Conservation (phyloP, 1,140 invertebrate genomes). For the Halotydeus destructor region DNA sequence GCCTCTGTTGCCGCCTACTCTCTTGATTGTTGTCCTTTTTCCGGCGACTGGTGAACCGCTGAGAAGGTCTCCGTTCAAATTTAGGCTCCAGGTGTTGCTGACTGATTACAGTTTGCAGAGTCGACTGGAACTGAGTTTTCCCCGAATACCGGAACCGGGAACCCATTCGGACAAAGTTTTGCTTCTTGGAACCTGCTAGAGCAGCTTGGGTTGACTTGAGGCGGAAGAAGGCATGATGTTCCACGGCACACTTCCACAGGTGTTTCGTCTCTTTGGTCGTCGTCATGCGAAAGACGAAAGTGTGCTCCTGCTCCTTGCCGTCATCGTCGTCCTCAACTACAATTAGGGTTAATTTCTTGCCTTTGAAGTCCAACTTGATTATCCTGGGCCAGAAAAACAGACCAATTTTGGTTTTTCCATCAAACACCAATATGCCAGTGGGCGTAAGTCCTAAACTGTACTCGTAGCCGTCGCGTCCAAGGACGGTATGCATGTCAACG, state of each 20-base stretch:
- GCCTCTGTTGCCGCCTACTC: constrained; percentile 6
- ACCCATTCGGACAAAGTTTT: constrained; percentile 30
- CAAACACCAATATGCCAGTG: constrained; percentile 82
- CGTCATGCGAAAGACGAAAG: constrained; percentile 50
- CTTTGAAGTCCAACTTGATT: constrained; percentile 85
- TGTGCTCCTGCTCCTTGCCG: constrained; percentile 72
- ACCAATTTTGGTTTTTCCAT: constrained; percentile 88
- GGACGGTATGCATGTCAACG: constrained; percentile 52
- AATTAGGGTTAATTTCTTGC: constrained; percentile 78
- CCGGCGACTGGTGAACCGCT: constrained; percentile 62
- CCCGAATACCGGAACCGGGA: constrained; percentile 34
- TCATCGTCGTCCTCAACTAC: constrained; percentile 93
- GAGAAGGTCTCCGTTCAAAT: constrained; percentile 85
- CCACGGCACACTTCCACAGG: constrained; percentile 92
- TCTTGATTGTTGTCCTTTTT: constrained; percentile 15
- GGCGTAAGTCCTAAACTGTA: constrained; percentile 93
- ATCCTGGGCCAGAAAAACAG: constrained; percentile 98
- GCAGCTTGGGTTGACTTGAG: constrained; percentile 30
- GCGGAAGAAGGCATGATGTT: constrained; percentile 94
- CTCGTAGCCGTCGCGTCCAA: constrained; percentile 81
- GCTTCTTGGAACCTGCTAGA: constrained; percentile 20
- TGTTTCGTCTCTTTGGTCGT: constrained; percentile 68
- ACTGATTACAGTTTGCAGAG: constrained; percentile 63
- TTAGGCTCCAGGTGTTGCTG: constrained; percentile 77
- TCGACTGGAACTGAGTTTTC: constrained; percentile 79